Percentiles rank a stretch among this genome's conserved stretches.
Conservation (phyloP, 2,797 vertebrate genomes). For the Euphonia xanthogaster region DNA sequence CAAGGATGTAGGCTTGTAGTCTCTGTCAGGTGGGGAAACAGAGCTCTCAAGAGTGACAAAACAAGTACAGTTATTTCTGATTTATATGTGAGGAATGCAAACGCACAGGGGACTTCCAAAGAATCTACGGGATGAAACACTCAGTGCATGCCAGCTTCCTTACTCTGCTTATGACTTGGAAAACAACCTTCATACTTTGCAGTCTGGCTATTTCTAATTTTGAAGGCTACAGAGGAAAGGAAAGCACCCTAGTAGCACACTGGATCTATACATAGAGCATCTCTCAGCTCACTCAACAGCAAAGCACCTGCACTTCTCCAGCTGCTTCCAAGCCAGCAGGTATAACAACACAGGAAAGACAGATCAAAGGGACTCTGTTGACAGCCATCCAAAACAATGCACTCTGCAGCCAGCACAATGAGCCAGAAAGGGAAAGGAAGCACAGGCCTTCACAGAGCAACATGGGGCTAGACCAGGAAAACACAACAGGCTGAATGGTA, state of each 20-base stretch:
- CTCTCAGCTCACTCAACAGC: background rate
- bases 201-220: background rate
- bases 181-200: background rate
- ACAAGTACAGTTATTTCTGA: background rate
- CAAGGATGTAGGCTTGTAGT: background rate
- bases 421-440: conserved; percentile 36
- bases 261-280: background rate
- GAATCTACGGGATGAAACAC: background rate
- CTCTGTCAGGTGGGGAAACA: background rate
- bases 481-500: background rate
- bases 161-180: background rate
- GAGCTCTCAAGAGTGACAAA: background rate
- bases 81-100: conserved; percentile 6
- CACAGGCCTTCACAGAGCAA: conserved; percentile 7
- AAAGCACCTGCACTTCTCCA: background rate
- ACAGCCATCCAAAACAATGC: conserved; percentile 31
- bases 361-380: conserved; percentile 22
- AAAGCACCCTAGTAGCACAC: background rate
- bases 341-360: background rate
- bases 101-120: conserved; percentile 11
- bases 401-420: background rate
- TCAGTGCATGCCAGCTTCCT: background rate
- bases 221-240: background rate
- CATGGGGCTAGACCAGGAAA: background rate
- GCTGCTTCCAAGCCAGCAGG: conserved; percentile 19